A percentile compares a stretch with the other conserved stretches of the same genome.
phyloP scores from a whole-genome alignment of 2,797 vertebrate genomes.

The Meriones psammophilus region DNA sequence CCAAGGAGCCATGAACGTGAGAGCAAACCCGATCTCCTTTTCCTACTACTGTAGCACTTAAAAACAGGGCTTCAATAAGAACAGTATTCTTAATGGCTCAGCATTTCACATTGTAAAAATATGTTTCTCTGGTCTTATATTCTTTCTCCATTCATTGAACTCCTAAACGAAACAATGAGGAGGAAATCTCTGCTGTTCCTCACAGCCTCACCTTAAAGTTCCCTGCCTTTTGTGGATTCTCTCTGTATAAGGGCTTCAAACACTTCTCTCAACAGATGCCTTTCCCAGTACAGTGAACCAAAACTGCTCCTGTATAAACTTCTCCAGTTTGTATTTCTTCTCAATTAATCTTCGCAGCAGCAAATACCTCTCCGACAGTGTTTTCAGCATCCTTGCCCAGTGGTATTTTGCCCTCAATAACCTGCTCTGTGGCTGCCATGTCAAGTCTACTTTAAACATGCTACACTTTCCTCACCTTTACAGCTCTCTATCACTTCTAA shows the following conservation, averaged over 20 bases:
- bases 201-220: background rate
- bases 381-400: rapidly evolving
- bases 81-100: background rate
- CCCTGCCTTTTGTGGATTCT: background rate
- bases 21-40: background rate
- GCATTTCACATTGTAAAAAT: background rate
- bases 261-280: background rate
- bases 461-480: background rate
- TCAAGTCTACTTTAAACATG: background rate
- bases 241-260: background rate
- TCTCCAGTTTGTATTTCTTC: background rate
- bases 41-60: background rate
- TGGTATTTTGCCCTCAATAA: background rate
- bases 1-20: background rate
- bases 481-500: background rate
- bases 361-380: background rate
- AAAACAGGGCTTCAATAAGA: background rate
- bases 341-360: background rate
- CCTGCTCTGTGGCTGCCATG: background rate
- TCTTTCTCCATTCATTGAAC: background rate
- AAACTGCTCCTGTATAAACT: background rate
- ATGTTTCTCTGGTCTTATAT: background rate
- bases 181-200: background rate
- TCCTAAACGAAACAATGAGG: background rate
- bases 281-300: background rate